Evolutionary conservation across 2,797 vertebrate genomes (phyloP).

Genomic region (Smutsia temminckii): DNA sequence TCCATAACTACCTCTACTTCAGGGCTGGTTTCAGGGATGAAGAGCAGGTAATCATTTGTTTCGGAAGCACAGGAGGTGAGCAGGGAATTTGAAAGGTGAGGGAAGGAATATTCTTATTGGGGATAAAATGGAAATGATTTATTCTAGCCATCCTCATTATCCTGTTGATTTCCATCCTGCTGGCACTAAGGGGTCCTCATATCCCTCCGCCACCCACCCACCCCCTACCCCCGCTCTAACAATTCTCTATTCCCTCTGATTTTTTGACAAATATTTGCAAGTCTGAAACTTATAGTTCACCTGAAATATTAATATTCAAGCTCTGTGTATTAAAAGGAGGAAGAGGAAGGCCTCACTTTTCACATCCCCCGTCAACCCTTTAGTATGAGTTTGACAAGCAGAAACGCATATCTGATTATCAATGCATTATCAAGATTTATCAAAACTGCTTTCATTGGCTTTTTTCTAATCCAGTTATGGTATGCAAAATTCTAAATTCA

Average conservation of each 20-base stretch:
- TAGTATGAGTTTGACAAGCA: slow-evolving; percentile 10
- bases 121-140: slow-evolving; percentile 79
- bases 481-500: slow-evolving; percentile 20
- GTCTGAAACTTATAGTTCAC: slow-evolving; percentile 74
- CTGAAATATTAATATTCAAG: slow-evolving; percentile 67
- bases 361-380: slow-evolving; percentile 15
- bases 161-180: slow-evolving; percentile 70
- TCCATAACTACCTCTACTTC: slow-evolving; percentile 65
- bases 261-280: slow-evolving; percentile 76
- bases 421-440: not conserved
- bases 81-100: slow-evolving; percentile 74
- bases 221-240: slow-evolving; percentile 42
- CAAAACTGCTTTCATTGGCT: not conserved
- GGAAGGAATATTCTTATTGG: slow-evolving; percentile 65
- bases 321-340: slow-evolving; percentile 49
- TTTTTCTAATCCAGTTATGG: not conserved
- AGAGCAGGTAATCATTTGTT: slow-evolving; percentile 73
- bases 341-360: not conserved
- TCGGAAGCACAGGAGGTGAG: slow-evolving; percentile 58
- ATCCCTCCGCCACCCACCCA: slow-evolving; percentile 6
- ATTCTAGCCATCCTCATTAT: slow-evolving; percentile 73
- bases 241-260: slow-evolving; percentile 76
- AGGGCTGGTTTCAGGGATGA: slow-evolving; percentile 64
- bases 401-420: not conserved
- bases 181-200: slow-evolving; percentile 72